A percentile compares a stretch with the other conserved stretches of the same genome.
Evolutionary conservation across 2,888 invertebrate species (phyloP).

Genomic region (Acanthopleura granulata): DNA sequence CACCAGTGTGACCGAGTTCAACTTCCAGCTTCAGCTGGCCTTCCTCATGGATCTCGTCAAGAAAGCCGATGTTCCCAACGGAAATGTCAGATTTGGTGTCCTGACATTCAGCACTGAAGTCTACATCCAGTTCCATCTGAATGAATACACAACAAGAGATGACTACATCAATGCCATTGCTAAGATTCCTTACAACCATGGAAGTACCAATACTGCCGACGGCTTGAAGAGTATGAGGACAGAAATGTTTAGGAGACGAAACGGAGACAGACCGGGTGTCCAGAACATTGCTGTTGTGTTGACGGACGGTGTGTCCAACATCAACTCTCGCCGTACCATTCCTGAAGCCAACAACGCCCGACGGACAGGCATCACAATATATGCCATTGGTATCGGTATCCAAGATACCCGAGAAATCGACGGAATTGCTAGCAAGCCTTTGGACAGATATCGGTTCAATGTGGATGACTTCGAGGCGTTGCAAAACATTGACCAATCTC

Average conservation of each 20-base stretch:
- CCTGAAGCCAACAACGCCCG: constrained; percentile 32
- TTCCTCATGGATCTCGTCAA: constrained; percentile 46
- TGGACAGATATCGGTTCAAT: constrained; percentile 39
- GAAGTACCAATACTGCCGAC: constrained; percentile 49
- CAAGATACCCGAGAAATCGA: constrained; percentile 51
- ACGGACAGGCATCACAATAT: constrained; percentile 42
- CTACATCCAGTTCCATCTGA: constrained; percentile 48
- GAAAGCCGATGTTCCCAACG: constrained; percentile 37
- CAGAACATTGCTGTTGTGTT: constrained; percentile 45
- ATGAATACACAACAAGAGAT: constrained; percentile 35
- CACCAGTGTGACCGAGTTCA: constrained; percentile 49
- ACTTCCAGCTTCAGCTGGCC: constrained; percentile 48
- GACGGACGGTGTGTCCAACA: constrained; percentile 54
- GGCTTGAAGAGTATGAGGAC: constrained; percentile 41
- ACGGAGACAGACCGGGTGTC: constrained; percentile 45
- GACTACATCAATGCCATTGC: constrained; percentile 42
- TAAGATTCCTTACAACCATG: constrained; percentile 39
- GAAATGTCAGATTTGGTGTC: constrained; percentile 38
- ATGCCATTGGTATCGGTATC: constrained; percentile 52
- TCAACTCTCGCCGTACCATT: constrained; percentile 36
- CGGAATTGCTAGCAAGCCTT: constrained; percentile 47
- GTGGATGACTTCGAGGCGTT: constrained; percentile 42
- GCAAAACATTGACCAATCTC: constrained; percentile 26
- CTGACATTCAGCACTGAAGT: constrained; percentile 43
- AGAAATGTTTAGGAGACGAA: constrained; percentile 38